A percentile compares a stretch with the other conserved stretches of the same genome.
These are phyloP conservation scores for Sinotaia quadrata DNA, from an alignment of 2,888 invertebrate genomes.

Conservation along the genomic window DNA sequence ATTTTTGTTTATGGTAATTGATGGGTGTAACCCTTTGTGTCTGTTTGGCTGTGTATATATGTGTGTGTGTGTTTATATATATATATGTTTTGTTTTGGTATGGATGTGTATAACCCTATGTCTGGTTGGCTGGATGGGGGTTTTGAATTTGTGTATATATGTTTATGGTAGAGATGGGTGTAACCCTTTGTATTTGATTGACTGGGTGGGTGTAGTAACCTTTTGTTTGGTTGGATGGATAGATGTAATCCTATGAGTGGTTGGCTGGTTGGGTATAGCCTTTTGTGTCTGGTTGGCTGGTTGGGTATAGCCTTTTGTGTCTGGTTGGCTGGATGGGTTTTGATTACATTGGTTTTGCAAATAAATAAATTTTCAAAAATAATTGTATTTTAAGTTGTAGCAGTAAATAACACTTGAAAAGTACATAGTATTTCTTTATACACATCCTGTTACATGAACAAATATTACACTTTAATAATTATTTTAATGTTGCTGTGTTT, in stretches of 20 bases:
- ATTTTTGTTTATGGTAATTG: neutral
- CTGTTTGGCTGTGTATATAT: neutral
- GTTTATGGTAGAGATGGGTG: neutral
- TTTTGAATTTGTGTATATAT: neutral
- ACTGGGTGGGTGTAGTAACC: neutral
- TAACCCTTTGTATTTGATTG: neutral
- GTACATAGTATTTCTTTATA: no score
- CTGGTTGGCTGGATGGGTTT: neutral
- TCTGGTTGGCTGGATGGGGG: neutral
- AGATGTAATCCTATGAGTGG: neutral
- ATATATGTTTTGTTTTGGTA: no score
- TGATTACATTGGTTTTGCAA: no score
- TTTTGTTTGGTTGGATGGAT: neutral
- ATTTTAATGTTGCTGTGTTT: no score
- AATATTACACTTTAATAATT: no score
- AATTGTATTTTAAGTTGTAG: no score
- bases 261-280: no score
- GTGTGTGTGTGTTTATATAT: no score
- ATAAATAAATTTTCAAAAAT: no score
- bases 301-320: neutral
- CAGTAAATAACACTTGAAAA: no score
- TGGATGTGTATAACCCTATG: no score
- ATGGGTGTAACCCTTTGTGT: neutral
- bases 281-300: neutral
- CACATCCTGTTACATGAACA: no score